These are phyloP conservation scores for Amphiprion clarkii DNA, from an alignment of 2,797 vertebrate genomes.

Conservation along the genomic window DNA sequence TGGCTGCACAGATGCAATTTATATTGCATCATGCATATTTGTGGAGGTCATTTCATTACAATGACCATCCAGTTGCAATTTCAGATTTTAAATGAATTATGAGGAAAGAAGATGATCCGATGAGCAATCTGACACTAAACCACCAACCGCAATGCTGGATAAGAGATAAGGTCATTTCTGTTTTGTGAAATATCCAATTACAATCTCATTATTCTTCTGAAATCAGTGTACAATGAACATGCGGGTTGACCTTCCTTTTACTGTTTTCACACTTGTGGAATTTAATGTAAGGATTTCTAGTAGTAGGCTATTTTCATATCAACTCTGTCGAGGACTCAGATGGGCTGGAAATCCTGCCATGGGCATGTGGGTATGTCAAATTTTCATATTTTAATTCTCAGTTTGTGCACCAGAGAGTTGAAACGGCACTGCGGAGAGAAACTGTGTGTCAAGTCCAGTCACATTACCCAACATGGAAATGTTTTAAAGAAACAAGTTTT, in stretches of 20 bases:
- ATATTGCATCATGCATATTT: constrained; percentile 33
- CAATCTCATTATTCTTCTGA: neutral
- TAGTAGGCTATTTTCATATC: constrained; percentile 8
- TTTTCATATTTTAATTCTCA: constrained; percentile 10
- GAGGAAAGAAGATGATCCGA: neutral
- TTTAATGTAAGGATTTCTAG: constrained; percentile 18
- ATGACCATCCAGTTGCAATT: constrained; percentile 24
- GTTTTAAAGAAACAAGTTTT: constrained; percentile 32
- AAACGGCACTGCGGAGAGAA: constrained; percentile 30
- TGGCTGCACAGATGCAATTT: constrained; percentile 29
- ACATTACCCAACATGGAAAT: constrained; percentile 28
- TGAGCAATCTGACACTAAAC: constrained; percentile 3
- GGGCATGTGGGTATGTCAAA: constrained; percentile 25
- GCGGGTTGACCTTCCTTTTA: neutral
- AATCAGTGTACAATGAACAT: constrained; percentile 14
- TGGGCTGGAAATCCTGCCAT: neutral
- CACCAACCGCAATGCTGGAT: constrained; percentile 8
- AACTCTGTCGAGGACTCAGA: constrained; percentile 3
- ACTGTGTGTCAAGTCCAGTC: constrained; percentile 12
- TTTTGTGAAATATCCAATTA: constrained; percentile 5
- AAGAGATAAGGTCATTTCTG: constrained; percentile 12
- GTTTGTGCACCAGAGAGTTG: constrained; percentile 13
- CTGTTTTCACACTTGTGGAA: neutral
- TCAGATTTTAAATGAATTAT: constrained; percentile 40
- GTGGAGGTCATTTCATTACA: constrained; percentile 32